Percentiles rank a stretch among this genome's conserved stretches.
Conservation (phyloP, 2,888 invertebrate genomes). For the Drosophila buzzatii region DNA sequence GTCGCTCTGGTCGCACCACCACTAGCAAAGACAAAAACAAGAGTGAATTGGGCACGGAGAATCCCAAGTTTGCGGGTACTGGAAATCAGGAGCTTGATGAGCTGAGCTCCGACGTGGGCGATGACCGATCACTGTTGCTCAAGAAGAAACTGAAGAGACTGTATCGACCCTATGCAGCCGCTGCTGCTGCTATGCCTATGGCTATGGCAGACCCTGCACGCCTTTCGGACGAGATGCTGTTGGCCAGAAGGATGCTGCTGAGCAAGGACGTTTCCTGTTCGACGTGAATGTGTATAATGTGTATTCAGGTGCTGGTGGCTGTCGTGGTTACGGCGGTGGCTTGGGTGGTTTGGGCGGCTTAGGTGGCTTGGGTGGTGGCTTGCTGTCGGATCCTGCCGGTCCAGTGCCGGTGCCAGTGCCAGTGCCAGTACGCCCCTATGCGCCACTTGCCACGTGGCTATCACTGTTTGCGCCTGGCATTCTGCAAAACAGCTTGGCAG, state of each 20-base stretch:
- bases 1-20: constrained; percentile 42
- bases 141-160: constrained; percentile 65
- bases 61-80: constrained; percentile 82
- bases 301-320: constrained; percentile 59
- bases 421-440: constrained; percentile 68
- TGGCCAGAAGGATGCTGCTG: constrained; percentile 58
- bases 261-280: constrained; percentile 83
- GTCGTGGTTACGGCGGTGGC: constrained; percentile 54
- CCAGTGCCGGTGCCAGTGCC: constrained; percentile 45
- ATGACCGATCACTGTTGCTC: constrained; percentile 57
- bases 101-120: constrained; percentile 48
- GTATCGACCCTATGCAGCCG: constrained; percentile 48
- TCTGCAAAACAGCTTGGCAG: constrained; percentile 71
- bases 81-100: constrained; percentile 80
- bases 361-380: constrained; percentile 63
- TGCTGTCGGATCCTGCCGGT: constrained; percentile 71
- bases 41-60: constrained; percentile 67
- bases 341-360: constrained; percentile 52
- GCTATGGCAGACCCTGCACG: constrained; percentile 59
- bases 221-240: constrained; percentile 73
- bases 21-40: constrained; percentile 10
- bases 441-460: constrained; percentile 78
- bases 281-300: constrained; percentile 84
- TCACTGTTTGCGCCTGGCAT: constrained; percentile 82
- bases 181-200: constrained; percentile 50